Base-by-base conservation (phyloP, 1,140 invertebrate genomes). In the Drosophila varians region DNA sequence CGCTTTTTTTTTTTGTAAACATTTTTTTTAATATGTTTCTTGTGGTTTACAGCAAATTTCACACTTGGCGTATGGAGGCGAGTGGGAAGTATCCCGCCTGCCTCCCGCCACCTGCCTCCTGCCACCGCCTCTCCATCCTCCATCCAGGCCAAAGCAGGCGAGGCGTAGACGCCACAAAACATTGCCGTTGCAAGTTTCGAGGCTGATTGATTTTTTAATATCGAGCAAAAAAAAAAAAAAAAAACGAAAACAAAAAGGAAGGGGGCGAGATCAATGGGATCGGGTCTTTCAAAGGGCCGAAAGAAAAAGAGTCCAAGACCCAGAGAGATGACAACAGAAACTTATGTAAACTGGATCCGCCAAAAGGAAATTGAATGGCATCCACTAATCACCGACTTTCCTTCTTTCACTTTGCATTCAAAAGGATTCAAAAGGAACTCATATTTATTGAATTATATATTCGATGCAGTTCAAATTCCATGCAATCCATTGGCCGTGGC, bases 21-120 rank as follows among this genome's bases (percentile, higher is more conserved):
- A 38, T 38, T 38, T 38, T 38, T 38, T 68, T 52, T 79, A 76
- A 76, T 73, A 86, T 80, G 80, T 78, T 71, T 77, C 66, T 84
- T 86, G 80, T 84, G 80, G 79, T 79, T 86, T 86, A 84, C 80
- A 80, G 76, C 82, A 84, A 84, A 84, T 84, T 86, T 86, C 80
- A 86, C 80, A 86, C 80, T 86, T 86, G 75, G 65, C 40, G 46
- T 43, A 45, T 70, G 66, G 31, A 62, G 47, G 51, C 49, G 56
- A 43, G 64, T 69, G 52, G 66, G 66, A 57, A 70, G 64, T 70
- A 28, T 66, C 28, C 28, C 36, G 45, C 54, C 25, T 25, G 12
- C 38, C 31, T 36, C 42, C 26, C 26, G 12, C 26, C 31, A 53
- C 68, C 26, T 38, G 18, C 36, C 31, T 19, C 31, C 54, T 23